These are phyloP conservation scores for Dioctria rufipes DNA, from an alignment of 2,888 invertebrate genomes.

Conservation along the genomic window DNA sequence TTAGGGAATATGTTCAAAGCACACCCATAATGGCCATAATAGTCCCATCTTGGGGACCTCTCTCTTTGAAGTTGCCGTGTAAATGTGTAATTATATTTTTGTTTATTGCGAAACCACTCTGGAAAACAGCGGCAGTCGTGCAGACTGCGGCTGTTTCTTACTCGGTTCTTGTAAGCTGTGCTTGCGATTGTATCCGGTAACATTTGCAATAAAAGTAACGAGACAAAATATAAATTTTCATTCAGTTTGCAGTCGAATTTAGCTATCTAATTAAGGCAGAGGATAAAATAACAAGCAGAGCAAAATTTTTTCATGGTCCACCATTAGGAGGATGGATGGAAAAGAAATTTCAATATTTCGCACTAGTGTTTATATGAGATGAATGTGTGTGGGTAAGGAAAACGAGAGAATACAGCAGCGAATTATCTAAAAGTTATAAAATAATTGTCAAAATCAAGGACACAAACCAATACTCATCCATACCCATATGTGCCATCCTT, in stretches of 20 bases:
- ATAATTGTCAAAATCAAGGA: slow-evolving; percentile 46
- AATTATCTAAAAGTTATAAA: no score
- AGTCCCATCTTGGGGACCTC: neutral
- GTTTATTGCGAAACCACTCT: slow-evolving; percentile 15
- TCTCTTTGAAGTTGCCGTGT: slow-evolving; percentile 13
- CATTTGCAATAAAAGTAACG: neutral
- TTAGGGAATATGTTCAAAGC: no score
- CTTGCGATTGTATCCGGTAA: neutral
- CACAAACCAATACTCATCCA: slow-evolving; percentile 29
- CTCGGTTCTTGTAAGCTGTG: neutral
- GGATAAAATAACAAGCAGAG: neutral
- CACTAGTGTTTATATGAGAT: neutral
- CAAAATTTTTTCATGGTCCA: no score
- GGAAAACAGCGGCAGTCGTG: slow-evolving; percentile 19
- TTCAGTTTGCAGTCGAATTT: no score
- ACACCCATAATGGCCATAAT: neutral
- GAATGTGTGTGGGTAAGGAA: neutral
- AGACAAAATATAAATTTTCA: neutral
- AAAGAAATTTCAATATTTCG: neutral
- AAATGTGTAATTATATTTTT: slow-evolving; percentile 19
- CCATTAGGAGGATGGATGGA: neutral
- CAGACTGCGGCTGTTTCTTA: slow-evolving; percentile 15
- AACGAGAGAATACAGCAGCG: slow-evolving; percentile 4
- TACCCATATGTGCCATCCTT: neutral
- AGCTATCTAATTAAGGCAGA: no score